Evolutionary conservation across 1,140 invertebrate species (phyloP).

Genomic region (Phenacoccus solenopsis): DNA sequence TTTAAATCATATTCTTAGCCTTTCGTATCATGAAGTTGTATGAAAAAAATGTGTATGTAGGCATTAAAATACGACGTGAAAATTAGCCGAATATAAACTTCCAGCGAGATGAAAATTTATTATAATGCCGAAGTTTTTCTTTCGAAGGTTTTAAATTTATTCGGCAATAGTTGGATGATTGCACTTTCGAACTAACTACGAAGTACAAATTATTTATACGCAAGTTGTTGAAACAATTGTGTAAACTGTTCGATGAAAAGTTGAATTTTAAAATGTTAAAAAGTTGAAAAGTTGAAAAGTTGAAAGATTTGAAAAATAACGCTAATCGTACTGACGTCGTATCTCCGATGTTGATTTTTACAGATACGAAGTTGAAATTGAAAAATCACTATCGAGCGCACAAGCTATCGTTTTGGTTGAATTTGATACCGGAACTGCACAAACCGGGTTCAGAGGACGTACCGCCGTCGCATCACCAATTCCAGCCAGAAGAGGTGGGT

Average conservation of each 20-base stretch:
- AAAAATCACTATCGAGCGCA: conserved; percentile 89
- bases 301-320: too few relatives aligned
- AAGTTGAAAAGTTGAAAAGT: too few relatives aligned
- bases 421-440: conserved; percentile 87
- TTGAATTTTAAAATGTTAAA: too few relatives aligned
- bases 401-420: conserved; percentile 87
- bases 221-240: neutral
- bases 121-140: neutral
- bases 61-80: too few relatives aligned
- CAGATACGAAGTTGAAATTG: conserved; percentile 74
- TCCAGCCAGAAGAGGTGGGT: conserved; percentile 43
- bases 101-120: neutral
- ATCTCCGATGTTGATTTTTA: too few relatives aligned
- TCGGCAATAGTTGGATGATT: neutral
- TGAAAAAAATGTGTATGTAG: too few relatives aligned
- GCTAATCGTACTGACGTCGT: too few relatives aligned
- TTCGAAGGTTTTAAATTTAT: neutral
- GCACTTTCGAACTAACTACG: neutral
- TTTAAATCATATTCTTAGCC: too few relatives aligned
- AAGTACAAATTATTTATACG: neutral
- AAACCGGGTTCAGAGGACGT: conserved; percentile 72
- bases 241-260: neutral
- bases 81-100: neutral
- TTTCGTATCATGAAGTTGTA: too few relatives aligned
- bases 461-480: conserved; percentile 70